Percentiles rank a stretch among this genome's conserved stretches.
phyloP scores from a whole-genome alignment of 2,888 invertebrate species.

The Seira sanloemensis region DNA sequence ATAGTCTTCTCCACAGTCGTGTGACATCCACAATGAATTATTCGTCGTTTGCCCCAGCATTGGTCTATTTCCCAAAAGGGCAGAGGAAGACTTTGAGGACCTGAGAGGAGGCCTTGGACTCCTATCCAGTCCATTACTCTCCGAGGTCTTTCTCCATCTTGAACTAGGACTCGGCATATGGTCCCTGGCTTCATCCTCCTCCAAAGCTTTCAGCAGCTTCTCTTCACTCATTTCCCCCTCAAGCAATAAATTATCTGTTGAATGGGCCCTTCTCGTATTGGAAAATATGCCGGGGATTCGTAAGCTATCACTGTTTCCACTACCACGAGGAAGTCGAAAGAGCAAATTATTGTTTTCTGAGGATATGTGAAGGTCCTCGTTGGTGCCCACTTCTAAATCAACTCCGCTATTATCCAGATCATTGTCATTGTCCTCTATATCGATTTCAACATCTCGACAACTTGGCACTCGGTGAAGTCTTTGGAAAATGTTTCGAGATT shows the following conservation, averaged over 20 bases:
- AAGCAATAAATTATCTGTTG: slow-evolving; percentile 32
- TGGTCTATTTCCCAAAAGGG: slow-evolving; percentile 5
- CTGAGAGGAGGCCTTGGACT: slow-evolving; percentile 39
- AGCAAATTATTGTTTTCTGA: slow-evolving; percentile 27
- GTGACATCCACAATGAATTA: slow-evolving; percentile 46
- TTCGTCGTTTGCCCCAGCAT: slow-evolving; percentile 6
- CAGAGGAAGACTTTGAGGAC: slow-evolving; percentile 30
- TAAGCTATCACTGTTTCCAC: slow-evolving; percentile 29
- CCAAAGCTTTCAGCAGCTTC: slow-evolving; percentile 37
- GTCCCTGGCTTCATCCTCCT: slow-evolving; percentile 47
- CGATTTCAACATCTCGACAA: slow-evolving; percentile 35
- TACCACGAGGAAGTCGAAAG: slow-evolving; percentile 16
- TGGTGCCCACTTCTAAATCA: slow-evolving; percentile 16
- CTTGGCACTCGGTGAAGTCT: slow-evolving; percentile 9
- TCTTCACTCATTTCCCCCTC: slow-evolving; percentile 59
- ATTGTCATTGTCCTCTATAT: slow-evolving; percentile 42
- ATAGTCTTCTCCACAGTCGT: slow-evolving; percentile 49
- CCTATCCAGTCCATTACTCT: slow-evolving; percentile 30
- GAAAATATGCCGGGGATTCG: slow-evolving; percentile 44
- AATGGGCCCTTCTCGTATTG: slow-evolving; percentile 13
- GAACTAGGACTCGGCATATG: slow-evolving; percentile 18
- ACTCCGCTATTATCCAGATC: background rate
- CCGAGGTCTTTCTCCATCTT: slow-evolving; percentile 41
- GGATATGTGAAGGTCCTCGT: slow-evolving; percentile 24
- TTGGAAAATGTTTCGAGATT: slow-evolving; percentile 31